phyloP scores from a whole-genome alignment of 2,888 invertebrate genomes.

The Melanophora roralis region DNA sequence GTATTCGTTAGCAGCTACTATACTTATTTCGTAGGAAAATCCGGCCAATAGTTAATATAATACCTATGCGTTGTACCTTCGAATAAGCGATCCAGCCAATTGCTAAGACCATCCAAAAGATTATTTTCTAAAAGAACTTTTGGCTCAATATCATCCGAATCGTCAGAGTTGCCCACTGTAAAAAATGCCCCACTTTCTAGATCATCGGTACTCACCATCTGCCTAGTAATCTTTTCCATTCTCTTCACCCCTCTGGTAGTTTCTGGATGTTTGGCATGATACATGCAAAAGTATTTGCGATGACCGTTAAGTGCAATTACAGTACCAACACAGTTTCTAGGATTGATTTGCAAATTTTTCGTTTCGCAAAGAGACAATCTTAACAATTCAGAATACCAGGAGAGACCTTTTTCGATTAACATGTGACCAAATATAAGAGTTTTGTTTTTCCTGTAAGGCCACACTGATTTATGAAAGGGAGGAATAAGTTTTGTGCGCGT shows the following conservation, averaged over 20 bases:
- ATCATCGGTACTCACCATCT: slow-evolving; percentile 80
- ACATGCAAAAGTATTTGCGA: slow-evolving; percentile 98
- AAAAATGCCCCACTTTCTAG: slow-evolving; percentile 91
- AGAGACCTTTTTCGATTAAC: slow-evolving; percentile 92
- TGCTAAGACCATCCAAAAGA: slow-evolving; percentile 92
- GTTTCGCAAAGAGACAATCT: slow-evolving; percentile 90
- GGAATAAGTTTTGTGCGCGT: slow-evolving; percentile 91
- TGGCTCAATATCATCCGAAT: slow-evolving; percentile 79
- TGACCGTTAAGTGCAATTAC: slow-evolving; percentile 97
- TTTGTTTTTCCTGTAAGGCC: slow-evolving; percentile 98
- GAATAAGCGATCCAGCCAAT: slow-evolving; percentile 97
- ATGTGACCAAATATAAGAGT: slow-evolving; percentile 96
- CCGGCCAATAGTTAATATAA: slow-evolving; percentile 99
- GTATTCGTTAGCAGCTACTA: neutral
- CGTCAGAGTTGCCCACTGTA: slow-evolving; percentile 85
- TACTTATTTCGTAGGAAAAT: slow-evolving; percentile 88
- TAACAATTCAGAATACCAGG: slow-evolving; percentile 95
- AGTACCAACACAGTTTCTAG: slow-evolving; percentile 97
- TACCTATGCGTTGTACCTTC: slow-evolving; percentile 97
- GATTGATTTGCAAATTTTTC: slow-evolving; percentile 92
- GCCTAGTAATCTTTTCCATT: slow-evolving; percentile 84
- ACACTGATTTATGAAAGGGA: slow-evolving; percentile 94
- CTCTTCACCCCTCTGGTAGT: slow-evolving; percentile 84
- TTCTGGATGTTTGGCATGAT: slow-evolving; percentile 97
- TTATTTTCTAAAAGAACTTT: slow-evolving; percentile 83